A percentile compares a stretch with the other conserved stretches of the same genome.
phyloP scores from a whole-genome alignment of 1,140 invertebrate genomes.

The Bombus picipes region DNA sequence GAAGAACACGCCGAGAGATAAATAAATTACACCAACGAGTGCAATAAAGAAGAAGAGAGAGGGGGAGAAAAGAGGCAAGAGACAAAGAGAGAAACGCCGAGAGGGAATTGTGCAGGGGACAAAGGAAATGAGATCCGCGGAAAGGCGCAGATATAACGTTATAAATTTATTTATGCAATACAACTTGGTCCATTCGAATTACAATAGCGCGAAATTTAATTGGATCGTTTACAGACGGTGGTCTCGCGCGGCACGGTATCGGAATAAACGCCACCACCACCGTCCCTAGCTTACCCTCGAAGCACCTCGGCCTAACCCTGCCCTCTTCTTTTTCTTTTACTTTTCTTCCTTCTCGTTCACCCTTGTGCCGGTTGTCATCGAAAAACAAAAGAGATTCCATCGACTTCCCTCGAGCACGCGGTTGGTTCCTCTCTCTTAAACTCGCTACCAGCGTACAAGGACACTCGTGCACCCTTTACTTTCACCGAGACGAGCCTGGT shows the following conservation, averaged over 20 bases:
- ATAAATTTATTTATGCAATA: slow-evolving; percentile 73
- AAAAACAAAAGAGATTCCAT: slow-evolving; percentile 62
- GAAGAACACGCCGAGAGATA: slow-evolving; percentile 45
- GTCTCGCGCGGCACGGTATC: slow-evolving; percentile 54
- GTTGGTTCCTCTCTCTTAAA: slow-evolving; percentile 40
- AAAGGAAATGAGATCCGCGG: slow-evolving; percentile 64
- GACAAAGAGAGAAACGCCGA: background rate
- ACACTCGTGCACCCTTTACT: slow-evolving; percentile 53
- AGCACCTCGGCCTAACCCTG: slow-evolving; percentile 27
- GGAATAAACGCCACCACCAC: slow-evolving; percentile 47
- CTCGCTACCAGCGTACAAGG: slow-evolving; percentile 22
- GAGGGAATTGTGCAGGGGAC: slow-evolving; percentile 53
- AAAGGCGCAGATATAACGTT: slow-evolving; percentile 65
- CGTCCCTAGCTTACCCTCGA: background rate
- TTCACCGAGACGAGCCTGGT: slow-evolving; percentile 9
- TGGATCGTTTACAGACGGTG: slow-evolving; percentile 66
- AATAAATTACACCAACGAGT: slow-evolving; percentile 60
- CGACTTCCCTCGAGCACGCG: slow-evolving; percentile 50
- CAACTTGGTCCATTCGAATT: slow-evolving; percentile 69
- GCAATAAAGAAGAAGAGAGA: background rate
- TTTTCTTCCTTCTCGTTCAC: slow-evolving; percentile 36
- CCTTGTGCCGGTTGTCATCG: slow-evolving; percentile 32
- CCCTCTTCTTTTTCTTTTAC: slow-evolving; percentile 5
- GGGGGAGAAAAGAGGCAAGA: background rate
- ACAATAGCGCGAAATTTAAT: slow-evolving; percentile 72